These are phyloP conservation scores for Hybos culiciformis DNA, from an alignment of 2,888 invertebrate genomes.

Conservation along the genomic window DNA sequence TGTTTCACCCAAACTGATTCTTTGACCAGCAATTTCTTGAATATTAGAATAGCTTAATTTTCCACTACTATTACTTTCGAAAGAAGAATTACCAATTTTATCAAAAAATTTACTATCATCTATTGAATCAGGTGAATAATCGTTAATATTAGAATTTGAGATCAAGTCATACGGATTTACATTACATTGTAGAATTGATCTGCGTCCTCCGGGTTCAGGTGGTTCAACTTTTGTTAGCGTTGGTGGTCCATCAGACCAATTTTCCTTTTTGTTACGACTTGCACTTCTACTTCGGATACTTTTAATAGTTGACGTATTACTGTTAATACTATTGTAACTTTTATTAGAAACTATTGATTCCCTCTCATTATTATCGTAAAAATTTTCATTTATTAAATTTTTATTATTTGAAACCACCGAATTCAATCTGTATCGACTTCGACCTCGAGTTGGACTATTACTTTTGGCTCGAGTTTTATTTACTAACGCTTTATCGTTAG, in stretches of 20 bases:
- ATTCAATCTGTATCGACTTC: conserved; percentile 41
- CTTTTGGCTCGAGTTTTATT: conserved; percentile 41
- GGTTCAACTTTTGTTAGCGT: conserved; percentile 1
- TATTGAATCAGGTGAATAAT: conserved; percentile 38
- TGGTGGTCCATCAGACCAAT: conserved; percentile 13
- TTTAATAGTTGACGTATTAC: not conserved
- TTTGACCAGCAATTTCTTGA: conserved; percentile 54
- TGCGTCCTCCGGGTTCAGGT: conserved; percentile 34
- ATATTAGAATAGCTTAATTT: conserved; percentile 38
- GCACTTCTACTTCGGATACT: conserved; percentile 37
- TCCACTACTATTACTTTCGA: conserved; percentile 11
- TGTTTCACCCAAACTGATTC: conserved; percentile 47
- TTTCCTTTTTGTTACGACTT: conserved; percentile 36
- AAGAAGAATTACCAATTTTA: conserved; percentile 26
- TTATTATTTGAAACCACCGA: conserved; percentile 19
- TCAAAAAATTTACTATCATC: conserved; percentile 35
- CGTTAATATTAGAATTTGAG: conserved; percentile 35
- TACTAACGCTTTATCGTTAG: conserved; percentile 35
- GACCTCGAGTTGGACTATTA: conserved; percentile 43
- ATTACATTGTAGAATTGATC: conserved; percentile 68
- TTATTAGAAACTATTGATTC: too few species aligned
- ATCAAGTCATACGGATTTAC: conserved; percentile 75
- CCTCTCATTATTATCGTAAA: too few species aligned
- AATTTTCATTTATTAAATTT: not conserved
- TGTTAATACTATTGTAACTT: not conserved